Evolutionary conservation across 2,797 vertebrate genomes (phyloP), one percentile per base, ranked within the genome.

Genomic region (Chelon labrosus): DNA sequence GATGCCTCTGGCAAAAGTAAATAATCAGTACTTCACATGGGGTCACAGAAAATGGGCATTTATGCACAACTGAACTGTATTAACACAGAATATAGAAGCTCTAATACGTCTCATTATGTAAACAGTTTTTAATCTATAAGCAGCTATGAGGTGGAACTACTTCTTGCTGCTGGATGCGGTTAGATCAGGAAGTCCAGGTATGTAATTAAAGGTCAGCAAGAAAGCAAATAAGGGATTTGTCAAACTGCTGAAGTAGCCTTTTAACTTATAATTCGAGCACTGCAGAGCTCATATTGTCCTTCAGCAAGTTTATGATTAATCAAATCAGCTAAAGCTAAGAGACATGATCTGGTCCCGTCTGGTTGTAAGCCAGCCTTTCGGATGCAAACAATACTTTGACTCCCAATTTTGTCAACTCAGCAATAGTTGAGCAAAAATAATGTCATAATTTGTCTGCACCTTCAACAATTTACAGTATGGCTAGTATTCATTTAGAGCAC

Each of bases 201-300:
- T 55, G 27, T 56, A 68, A 67, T 67, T 57, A 49, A 67, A 57
- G 39, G 19, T 49, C 14, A 3, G 16, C 35, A 39, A 16, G 31
- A 58, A 58, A 38, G 17, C 2, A 19, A 67, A 68, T 41, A 8
- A 16, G 37, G 2, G 12, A 7, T 39, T 39, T 22, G 10, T 11
- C 6, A 39, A 39, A 39, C 12, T 57, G n/a, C 2, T 1, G 9
- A 11, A 39, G 37, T 39, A 22, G 39, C 38, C n/a, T 16, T 57
- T 22, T 57, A 56, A 47, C n/a, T 19, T 47, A 12, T 39, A 39
- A 39, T 39, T 10, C 38, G 12, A 11, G 38, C 9, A 10, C 8
- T 39, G 38, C 9, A 39, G 9, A 39, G 38, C 38, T 39, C n/a
- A 41, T 17, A 13, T 20, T 58, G 38, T 17, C 27, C 4, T 44